These are phyloP conservation scores for Eurystomus glaucurus DNA, from an alignment of 2,797 vertebrate genomes.

Conservation along the genomic window DNA sequence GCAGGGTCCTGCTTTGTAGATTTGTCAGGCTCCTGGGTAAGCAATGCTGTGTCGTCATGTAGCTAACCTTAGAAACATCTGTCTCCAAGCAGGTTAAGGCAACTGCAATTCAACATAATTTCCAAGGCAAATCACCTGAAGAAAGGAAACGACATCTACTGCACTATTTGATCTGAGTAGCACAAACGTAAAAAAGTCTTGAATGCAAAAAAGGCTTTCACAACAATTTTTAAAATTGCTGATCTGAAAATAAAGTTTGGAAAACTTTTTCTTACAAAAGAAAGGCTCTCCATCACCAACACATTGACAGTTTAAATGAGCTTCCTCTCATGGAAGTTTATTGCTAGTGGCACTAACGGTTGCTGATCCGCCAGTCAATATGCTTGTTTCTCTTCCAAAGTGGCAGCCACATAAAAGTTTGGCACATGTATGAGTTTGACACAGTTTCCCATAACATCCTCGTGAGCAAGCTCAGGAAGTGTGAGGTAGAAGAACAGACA, in stretches of 20 bases:
- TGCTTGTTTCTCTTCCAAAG: neutral
- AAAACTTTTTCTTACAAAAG: conserved; percentile 7
- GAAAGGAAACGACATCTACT: neutral
- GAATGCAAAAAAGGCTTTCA: conserved; percentile 52
- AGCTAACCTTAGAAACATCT: conserved; percentile 13
- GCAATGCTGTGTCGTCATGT: neutral
- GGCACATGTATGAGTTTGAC: neutral
- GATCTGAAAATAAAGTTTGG: conserved; percentile 1
- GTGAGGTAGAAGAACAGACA: too few relatives aligned
- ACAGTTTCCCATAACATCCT: too few relatives aligned
- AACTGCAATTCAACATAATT: conserved; percentile 20
- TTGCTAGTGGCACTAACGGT: conserved; percentile 5
- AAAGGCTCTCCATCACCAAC: neutral
- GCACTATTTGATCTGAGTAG: conserved; percentile 42
- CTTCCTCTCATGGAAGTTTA: neutral
- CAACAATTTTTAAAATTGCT: conserved; percentile 34
- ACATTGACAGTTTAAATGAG: conserved; percentile 30
- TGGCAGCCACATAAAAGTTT: neutral
- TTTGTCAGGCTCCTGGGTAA: neutral
- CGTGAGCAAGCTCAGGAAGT: too few relatives aligned
- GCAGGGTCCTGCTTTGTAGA: neutral
- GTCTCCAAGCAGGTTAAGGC: neutral
- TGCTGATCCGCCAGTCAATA: conserved; percentile 21
- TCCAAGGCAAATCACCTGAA: conserved; percentile 58
- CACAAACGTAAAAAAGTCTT: conserved; percentile 3